Evolutionary conservation across 1,140 invertebrate genomes (phyloP), one percentile per base, ranked within the genome.

Genomic region (Hydropsyche tenuis): DNA sequence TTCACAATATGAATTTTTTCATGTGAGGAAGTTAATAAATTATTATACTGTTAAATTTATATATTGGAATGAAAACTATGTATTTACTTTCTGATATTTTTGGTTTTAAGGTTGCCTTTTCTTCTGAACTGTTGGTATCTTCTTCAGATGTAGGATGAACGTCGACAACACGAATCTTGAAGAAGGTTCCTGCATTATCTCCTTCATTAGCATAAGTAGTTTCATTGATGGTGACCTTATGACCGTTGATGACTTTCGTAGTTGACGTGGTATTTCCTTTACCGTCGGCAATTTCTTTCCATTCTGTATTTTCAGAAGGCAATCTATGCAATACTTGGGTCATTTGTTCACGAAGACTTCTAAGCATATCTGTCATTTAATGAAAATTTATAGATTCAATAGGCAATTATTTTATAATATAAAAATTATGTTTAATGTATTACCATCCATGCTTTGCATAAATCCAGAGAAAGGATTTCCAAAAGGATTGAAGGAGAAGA

Each of bases 221-320:
- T 76, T 88, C 85, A 75, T 89, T 89, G 51, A 88, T 82, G 18
- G 86, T 87, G 9, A 89, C 86, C 42, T 85, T 82, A 77, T 88
- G 86, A 25, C 87, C 86, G 53, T 87, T 81, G 75, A 88, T 86
- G 7, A 88, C 87, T 83, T 88, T 87, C 73, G 82, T 85, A 5
- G 83, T 84, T 6, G 86, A 87, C 23, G 87, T 88, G 3, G 82
- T 85, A 77, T 88, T 88, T 65, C 83, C 86, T 77, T 85, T 86
- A 68, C 85, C 83, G 42, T 80, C 75, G 18, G 79, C 73, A 62
- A 81, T 74, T 20, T 78, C 73, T 25, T 78, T 75, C 53, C 83
- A 77, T 27, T 81, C 78, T 20, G 73, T 75, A 60, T 75, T 76
- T 46, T 74, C 72, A 9, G 65, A 3, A 22, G 80, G 80, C 22